Base-by-base conservation (phyloP, 2,888 invertebrate genomes). In the Candidula unifasciata region DNA sequence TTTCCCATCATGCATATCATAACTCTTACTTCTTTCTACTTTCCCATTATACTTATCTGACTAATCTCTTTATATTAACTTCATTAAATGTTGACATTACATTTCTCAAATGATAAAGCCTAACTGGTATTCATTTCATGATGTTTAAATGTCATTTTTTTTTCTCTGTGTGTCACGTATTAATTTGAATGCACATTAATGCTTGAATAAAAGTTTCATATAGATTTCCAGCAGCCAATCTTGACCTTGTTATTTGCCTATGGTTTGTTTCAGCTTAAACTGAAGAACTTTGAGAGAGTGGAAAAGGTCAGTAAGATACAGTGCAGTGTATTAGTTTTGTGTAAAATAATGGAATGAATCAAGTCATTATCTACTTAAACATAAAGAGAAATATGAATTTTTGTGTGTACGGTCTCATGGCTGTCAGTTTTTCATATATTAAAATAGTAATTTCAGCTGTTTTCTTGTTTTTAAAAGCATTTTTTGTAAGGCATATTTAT, bases 201-300 rank as follows among this genome's bases (percentile, higher is more conserved):
- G 8, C 52, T 35, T 80, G 69, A 80, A 74, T 74, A 74, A 74
- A 74, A 54, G 54, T 18, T 27, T 27, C 44, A 54, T 74, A 24
- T 54, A 21, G 52, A 44, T 69, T 52, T 27, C 68, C 44, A 27
- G 69, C 18, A 74, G 16, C 33, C 30, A 66, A 77, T 83, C 69
- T 83, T 79, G 3, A 69, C 83, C 57, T 78, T 83, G 78, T 83
- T 77, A 71, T 30, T 71, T 83, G 78, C 52, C 44, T 33, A 76
- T 82, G 76, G 68, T 84, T 89, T 91, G 89, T 96, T 96, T 87
- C 96, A 98, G 97, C 97, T 99, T 96, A 98, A 98, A 94, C 96
- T 97, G 89, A 96, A 98, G 94, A 98, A 98, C 95, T 99, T 97
- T 95, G 99, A 99, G 94, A 97, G 97, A 94, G 99, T 99, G 71